These are phyloP conservation scores for Triplophysa yarkandensis DNA, from an alignment of 2,797 vertebrate genomes.

Conservation along the genomic window DNA sequence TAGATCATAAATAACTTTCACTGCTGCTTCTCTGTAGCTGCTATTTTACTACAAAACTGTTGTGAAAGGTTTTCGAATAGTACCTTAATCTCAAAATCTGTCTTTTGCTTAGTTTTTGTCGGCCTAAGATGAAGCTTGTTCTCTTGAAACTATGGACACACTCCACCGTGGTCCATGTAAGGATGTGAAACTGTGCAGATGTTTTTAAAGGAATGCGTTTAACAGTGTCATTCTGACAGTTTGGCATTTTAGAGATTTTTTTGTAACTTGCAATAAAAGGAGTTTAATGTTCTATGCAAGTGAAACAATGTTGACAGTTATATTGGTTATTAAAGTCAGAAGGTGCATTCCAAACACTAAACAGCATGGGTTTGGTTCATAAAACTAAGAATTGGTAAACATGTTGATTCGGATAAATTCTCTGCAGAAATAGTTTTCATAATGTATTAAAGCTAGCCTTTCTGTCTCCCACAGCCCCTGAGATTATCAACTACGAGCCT, in stretches of 20 bases:
- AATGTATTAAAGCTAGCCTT: slow-evolving; percentile 7
- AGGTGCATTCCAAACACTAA: background rate
- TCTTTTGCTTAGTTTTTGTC: background rate
- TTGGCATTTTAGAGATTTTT: background rate
- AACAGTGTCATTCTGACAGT: background rate
- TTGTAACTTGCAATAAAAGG: background rate
- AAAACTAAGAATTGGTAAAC: background rate
- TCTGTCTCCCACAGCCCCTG: slow-evolving; percentile 70
- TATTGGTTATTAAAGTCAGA: background rate
- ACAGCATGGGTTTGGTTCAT: background rate
- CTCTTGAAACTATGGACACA: background rate
- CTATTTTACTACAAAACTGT: too few relatives aligned
- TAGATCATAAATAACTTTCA: too few relatives aligned
- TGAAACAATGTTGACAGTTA: background rate
- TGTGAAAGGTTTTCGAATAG: slow-evolving; percentile 10
- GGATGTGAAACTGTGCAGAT: background rate
- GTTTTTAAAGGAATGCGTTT: slow-evolving; percentile 7
- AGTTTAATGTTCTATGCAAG: background rate
- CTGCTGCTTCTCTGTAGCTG: too few relatives aligned
- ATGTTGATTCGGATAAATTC: background rate
- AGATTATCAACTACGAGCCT: slow-evolving; percentile 78
- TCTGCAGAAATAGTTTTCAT: background rate
- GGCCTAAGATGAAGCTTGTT: slow-evolving; percentile 9
- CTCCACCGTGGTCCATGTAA: background rate
- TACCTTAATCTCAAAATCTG: background rate